phyloP scores from a whole-genome alignment of 23 tunicate genomes.

The Trididemnum clinides region DNA sequence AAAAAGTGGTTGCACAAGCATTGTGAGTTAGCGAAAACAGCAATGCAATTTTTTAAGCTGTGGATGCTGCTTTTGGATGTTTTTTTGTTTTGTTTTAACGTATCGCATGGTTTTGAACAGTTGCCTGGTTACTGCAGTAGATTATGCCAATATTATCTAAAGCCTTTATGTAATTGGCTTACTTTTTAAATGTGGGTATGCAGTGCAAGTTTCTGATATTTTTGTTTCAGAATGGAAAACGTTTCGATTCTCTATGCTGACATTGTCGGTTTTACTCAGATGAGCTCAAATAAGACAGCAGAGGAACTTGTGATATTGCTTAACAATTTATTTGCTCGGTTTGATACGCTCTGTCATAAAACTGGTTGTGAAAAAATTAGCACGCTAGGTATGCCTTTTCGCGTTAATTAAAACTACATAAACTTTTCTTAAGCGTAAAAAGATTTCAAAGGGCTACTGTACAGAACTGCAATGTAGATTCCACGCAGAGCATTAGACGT shows the following conservation, averaged over 20 bases:
- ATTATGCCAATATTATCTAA: neutral
- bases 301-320: slow-evolving; percentile 79
- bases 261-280: slow-evolving; percentile 95
- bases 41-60: too few relatives aligned
- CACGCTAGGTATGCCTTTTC: slow-evolving; percentile 91
- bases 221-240: slow-evolving; percentile 78
- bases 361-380: slow-evolving; percentile 96
- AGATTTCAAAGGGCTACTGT: too few relatives aligned
- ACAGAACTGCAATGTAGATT: too few relatives aligned
- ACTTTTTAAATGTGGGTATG: neutral
- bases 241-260: slow-evolving; percentile 98
- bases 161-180: neutral
- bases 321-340: slow-evolving; percentile 93
- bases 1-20: too few relatives aligned
- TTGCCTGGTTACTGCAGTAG: neutral
- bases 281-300: slow-evolving; percentile 92
- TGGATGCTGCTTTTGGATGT: too few relatives aligned
- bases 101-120: neutral
- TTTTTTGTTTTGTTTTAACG: neutral
- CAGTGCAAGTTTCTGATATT: too few relatives aligned
- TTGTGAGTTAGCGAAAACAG: too few relatives aligned
- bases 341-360: slow-evolving; percentile 76
- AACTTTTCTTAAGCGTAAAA: too few relatives aligned
- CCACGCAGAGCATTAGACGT: too few relatives aligned
- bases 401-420: too few relatives aligned